Base-by-base conservation (phyloP, 2,113 vertebrate genomes). In the Egretta garzetta region DNA sequence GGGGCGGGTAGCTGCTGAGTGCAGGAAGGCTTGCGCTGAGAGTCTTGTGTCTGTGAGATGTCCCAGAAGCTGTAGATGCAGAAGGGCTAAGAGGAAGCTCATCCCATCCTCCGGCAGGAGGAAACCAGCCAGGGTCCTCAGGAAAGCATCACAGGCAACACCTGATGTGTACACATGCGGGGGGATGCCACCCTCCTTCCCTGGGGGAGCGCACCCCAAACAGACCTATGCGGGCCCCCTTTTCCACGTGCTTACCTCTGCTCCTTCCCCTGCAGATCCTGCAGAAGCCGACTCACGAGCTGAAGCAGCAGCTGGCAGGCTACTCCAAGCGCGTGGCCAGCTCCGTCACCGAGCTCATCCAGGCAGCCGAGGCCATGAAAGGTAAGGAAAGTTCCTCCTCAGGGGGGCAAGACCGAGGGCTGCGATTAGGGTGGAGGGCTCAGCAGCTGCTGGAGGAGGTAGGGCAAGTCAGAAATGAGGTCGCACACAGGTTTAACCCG, bases 311-410 rank as follows among this genome's bases (percentile, higher is more conserved):
- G 82, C 94, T 99, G 97, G 98, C 99, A 1, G 97, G 64, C 63
- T 99, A 98, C 97, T 99, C 99, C 84, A 99, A 99, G 94, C 98
- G 99, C 0, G 99, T 99, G 93, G 99, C 99, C 4, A 99, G 99
- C 64, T 99, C 99, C 0, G 99, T 99, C 94, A 99, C 99, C 0
- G 99, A 99, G 97, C 99, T 99, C 96, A 99, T 99, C 98, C 99
- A 99, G 97, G 99, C 99, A 19, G 99, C 99, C 0, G 99, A 99
- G 96, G 99, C 99, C 98, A 99, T 99, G 99, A 99, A 99, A 98
- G 99, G 99, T 99, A 26, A 86, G 41, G 70, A 55, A 45, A 28
- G 37, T 13, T 76, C 58, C n/a, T 52, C 53, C 80, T 93, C n/a
- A 68, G 2, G 47, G 49, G 66, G 26, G 32, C 13, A 49, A 19